phyloP scores from a whole-genome alignment of 2,113 vertebrate genomes.

The Pitta sordida region DNA sequence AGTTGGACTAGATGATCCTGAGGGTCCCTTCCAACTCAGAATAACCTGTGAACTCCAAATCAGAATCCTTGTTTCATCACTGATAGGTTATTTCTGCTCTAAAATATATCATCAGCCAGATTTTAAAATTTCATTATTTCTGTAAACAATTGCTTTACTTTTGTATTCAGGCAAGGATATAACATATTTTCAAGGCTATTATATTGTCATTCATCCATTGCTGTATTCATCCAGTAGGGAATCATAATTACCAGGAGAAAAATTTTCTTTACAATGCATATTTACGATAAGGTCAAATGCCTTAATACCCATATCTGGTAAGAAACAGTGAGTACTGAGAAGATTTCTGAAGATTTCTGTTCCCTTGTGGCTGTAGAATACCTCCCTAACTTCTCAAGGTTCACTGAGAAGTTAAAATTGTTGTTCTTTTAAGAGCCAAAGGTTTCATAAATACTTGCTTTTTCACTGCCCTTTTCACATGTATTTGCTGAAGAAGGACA shows the following conservation, averaged over 20 bases:
- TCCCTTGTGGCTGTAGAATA: not conserved
- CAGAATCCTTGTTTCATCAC: not conserved
- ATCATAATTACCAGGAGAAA: not conserved
- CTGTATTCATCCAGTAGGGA: not conserved
- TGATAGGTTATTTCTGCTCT: not conserved
- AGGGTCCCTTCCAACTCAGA: too few species aligned
- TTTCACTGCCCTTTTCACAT: not conserved
- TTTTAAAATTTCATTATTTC: not conserved
- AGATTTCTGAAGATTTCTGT: not conserved
- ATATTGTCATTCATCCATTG: not conserved
- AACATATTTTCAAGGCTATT: not conserved
- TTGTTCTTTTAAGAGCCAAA: not conserved
- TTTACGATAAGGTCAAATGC: not conserved
- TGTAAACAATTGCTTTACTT: not conserved
- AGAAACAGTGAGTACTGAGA: not conserved
- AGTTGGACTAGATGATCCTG: too few species aligned
- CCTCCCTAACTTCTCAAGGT: rapidly evolving
- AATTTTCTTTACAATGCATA: not conserved
- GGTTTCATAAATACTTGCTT: not conserved
- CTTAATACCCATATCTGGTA: not conserved
- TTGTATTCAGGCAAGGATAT: not conserved
- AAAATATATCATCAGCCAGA: not conserved
- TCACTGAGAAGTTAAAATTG: not conserved
- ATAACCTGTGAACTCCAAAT: too few species aligned
- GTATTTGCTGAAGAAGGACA: not conserved